Evolutionary conservation across 2,888 invertebrate species (phyloP).

Genomic region (Drosophila fulvimacula): DNA sequence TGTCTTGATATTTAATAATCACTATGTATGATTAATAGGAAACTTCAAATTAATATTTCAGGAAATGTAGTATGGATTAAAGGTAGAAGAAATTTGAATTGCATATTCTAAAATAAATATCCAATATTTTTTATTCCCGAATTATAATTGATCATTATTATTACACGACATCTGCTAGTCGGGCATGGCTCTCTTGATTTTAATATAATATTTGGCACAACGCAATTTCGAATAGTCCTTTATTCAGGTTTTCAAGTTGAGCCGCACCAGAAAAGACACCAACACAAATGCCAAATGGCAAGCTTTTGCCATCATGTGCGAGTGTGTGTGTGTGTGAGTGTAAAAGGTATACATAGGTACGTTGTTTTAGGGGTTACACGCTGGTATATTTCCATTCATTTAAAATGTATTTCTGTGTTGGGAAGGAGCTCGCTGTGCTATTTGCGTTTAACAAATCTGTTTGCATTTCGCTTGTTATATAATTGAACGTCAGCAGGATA

Average conservation of each 20-base stretch:
- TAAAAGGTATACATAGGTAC: slow-evolving; percentile 27
- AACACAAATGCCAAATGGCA: slow-evolving; percentile 38
- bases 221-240: slow-evolving; percentile 72
- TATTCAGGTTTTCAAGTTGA: slow-evolving; percentile 44
- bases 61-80: no score
- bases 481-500: slow-evolving; percentile 20
- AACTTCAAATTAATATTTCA: no score
- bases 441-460: slow-evolving; percentile 18
- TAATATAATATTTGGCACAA: slow-evolving; percentile 66
- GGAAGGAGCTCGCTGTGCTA: slow-evolving; percentile 4
- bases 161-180: slow-evolving; percentile 33
- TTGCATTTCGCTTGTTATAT: slow-evolving; percentile 45
- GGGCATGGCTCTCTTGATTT: slow-evolving; percentile 18
- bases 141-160: background rate
- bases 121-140: background rate
- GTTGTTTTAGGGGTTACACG: slow-evolving; percentile 18
- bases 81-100: no score
- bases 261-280: slow-evolving; percentile 39
- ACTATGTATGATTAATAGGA: no score
- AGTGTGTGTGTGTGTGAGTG: slow-evolving; percentile 23
- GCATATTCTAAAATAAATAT: background rate
- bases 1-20: no score
- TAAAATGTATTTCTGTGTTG: slow-evolving; percentile 50
- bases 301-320: slow-evolving; percentile 42
- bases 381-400: slow-evolving; percentile 75